Percentiles rank a stretch among this genome's conserved stretches.
phyloP scores from a whole-genome alignment of 2,797 vertebrate genomes.

The Sebastes kiyomatsui region DNA sequence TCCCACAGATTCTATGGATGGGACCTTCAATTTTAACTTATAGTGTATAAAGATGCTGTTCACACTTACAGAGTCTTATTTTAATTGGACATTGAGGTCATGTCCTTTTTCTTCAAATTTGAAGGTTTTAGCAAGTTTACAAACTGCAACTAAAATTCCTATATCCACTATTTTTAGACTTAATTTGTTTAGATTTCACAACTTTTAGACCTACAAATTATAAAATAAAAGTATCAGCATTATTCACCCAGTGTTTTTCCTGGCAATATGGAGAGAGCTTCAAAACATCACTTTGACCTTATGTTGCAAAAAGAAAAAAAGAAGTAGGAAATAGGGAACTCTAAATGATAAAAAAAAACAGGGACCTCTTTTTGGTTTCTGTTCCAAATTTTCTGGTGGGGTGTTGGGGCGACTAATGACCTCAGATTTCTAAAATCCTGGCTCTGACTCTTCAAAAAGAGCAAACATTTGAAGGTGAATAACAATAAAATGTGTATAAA shows the following conservation, averaged over 20 bases:
- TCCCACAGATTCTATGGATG: neutral
- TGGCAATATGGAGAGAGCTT: no score
- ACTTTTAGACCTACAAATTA: no score
- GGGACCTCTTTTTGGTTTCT: no score
- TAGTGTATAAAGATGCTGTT: neutral
- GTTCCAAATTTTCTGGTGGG: no score
- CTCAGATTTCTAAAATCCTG: neutral
- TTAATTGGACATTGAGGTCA: neutral
- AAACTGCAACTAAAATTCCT: neutral
- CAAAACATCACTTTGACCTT: no score
- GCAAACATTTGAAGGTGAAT: neutral
- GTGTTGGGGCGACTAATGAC: neutral
- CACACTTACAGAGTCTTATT: neutral
- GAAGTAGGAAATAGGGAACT: accelerated
- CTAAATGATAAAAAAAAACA: no score
- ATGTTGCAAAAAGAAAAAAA: no score
- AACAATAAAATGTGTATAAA: neutral
- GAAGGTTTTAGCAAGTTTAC: neutral
- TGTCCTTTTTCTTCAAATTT: neutral
- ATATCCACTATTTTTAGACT: no score
- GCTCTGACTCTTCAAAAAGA: neutral
- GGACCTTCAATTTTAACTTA: neutral
- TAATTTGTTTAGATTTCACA: accelerated
- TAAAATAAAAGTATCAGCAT: no score
- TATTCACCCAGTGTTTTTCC: no score